phyloP scores from a whole-genome alignment of 2,113 vertebrate genomes.

The Sardina pilchardus region DNA sequence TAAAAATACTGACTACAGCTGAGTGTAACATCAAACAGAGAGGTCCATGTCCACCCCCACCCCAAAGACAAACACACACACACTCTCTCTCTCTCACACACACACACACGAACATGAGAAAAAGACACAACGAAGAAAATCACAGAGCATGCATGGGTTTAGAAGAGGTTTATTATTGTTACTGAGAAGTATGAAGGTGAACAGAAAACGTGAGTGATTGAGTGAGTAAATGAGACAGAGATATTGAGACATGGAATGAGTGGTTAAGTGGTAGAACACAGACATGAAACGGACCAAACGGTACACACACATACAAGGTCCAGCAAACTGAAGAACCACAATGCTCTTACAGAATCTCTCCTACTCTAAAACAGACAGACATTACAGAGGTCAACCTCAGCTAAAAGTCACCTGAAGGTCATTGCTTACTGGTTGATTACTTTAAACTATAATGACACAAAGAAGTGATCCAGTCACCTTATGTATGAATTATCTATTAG shows the following conservation, averaged over 20 bases:
- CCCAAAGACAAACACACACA: slow-evolving; percentile 36
- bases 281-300: too few species aligned
- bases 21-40: slow-evolving; percentile 61
- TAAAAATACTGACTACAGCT: neutral
- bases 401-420: neutral
- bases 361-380: too few species aligned
- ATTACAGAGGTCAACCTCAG: neutral
- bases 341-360: neutral
- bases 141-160: slow-evolving; percentile 48
- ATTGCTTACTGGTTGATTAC: neutral
- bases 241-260: neutral
- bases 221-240: neutral
- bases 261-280: neutral
- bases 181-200: too few species aligned
- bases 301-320: neutral
- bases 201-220: neutral
- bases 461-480: neutral
- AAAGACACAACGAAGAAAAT: neutral
- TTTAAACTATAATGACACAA: neutral
- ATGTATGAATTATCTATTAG: neutral
- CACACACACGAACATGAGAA: slow-evolving; percentile 28
- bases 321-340: neutral
- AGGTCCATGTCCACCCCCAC: slow-evolving; percentile 36
- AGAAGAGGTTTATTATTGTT: slow-evolving; percentile 51
- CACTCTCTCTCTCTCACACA: slow-evolving; percentile 18